A percentile compares a stretch with the other conserved stretches of the same genome.
Conservation (phyloP, 1,140 invertebrate genomes). For the Hycleus phaleratus region DNA sequence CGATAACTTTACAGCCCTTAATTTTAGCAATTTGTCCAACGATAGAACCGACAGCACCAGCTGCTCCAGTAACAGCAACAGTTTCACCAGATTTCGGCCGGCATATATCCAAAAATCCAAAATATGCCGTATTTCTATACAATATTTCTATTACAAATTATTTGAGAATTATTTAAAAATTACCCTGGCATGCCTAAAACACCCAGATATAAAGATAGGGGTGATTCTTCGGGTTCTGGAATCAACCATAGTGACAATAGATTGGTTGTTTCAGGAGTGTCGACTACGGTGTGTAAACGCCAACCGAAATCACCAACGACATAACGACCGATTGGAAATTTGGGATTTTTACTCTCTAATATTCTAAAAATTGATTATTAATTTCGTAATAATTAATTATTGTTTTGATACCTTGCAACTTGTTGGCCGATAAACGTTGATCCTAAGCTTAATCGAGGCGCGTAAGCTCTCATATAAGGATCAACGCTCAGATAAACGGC, state of each 20-base stretch:
- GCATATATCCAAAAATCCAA: constrained; percentile 54
- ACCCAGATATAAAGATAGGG: constrained; percentile 45
- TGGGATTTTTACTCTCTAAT: constrained; percentile 52
- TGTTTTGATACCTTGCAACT: constrained; percentile 48
- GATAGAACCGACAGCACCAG: constrained; percentile 58
- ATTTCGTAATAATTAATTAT: background rate
- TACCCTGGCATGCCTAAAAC: constrained; percentile 52
- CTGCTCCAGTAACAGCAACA: constrained; percentile 58
- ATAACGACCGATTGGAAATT: constrained; percentile 44
- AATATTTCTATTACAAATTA: background rate
- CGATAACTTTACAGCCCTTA: constrained; percentile 60
- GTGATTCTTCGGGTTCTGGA: constrained; percentile 26
- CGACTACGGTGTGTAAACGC: constrained; percentile 47
- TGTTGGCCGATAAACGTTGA: constrained; percentile 55
- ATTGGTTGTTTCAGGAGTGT: constrained; percentile 7
- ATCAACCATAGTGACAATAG: constrained; percentile 12
- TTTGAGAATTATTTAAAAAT: constrained; percentile 1
- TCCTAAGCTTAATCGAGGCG: constrained; percentile 44
- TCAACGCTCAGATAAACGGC: constrained; percentile 63
- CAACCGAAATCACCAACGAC: constrained; percentile 48
- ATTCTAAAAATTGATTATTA: constrained; percentile 40
- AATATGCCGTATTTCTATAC: constrained; percentile 61
- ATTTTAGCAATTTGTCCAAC: constrained; percentile 70
- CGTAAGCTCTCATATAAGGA: constrained; percentile 59
- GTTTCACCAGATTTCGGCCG: constrained; percentile 58